Evolutionary conservation across 2,113 vertebrate species (phyloP).

Genomic region (Nothobranchius kuhntae): DNA sequence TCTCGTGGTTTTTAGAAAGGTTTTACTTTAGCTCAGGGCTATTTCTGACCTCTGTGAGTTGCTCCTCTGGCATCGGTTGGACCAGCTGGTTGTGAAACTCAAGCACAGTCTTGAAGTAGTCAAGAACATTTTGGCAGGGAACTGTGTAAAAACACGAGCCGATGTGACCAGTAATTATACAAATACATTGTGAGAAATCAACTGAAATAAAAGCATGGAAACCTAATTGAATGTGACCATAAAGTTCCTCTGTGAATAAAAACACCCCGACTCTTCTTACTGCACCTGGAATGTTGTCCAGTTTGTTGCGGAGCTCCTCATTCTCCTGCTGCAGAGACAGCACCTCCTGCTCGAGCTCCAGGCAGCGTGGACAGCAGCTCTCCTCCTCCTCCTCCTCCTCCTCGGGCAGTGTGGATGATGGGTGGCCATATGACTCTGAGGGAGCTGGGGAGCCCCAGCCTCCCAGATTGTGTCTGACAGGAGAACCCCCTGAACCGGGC

Average conservation of each 20-base stretch:
- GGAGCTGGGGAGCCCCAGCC: slow-evolving; percentile 96
- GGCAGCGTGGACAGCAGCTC: slow-evolving; percentile 93
- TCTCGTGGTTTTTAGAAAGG: background rate
- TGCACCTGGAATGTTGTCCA: slow-evolving; percentile 94
- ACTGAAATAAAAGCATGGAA: no score
- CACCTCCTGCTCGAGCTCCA: slow-evolving; percentile 97
- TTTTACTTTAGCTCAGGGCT: background rate
- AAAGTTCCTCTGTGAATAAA: background rate
- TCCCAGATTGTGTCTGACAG: slow-evolving; percentile 87
- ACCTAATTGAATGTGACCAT: no score
- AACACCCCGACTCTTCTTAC: background rate
- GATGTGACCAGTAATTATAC: slow-evolving; percentile 2
- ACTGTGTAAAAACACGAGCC: slow-evolving; percentile 72
- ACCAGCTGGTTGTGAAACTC: slow-evolving; percentile 94
- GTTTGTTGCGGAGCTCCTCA: slow-evolving; percentile 92
- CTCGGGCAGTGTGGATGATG: slow-evolving; percentile 93
- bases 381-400: slow-evolving; percentile 94
- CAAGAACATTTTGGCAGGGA: slow-evolving; percentile 95
- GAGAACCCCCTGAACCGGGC: slow-evolving; percentile 83
- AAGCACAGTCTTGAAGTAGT: slow-evolving; percentile 95
- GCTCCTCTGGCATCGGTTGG: slow-evolving; percentile 86
- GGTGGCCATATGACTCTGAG: slow-evolving; percentile 96
- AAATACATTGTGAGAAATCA: background rate
- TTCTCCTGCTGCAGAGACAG: slow-evolving; percentile 98
- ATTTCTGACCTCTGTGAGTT: slow-evolving; percentile 88